Evolutionary conservation across 2,113 vertebrate species (phyloP), one percentile per base, ranked within the genome.

Genomic region (Microcebus murinus): DNA sequence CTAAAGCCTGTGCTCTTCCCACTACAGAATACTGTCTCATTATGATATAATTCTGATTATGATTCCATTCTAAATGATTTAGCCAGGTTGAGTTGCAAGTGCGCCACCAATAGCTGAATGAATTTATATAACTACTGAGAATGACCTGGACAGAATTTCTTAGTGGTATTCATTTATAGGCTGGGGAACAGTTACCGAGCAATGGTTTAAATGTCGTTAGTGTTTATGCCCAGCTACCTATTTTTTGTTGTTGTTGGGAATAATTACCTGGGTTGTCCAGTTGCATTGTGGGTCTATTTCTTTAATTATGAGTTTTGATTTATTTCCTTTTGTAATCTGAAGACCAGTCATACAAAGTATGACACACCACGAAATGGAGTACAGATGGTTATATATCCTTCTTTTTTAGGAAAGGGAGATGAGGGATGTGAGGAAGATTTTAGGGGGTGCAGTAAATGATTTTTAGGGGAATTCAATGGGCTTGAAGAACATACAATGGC

Each of bases 321-420:
- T 80, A 73, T 80, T 92, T 68, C 31, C 82, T 76, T 48, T 94
- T 67, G 81, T 48, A 18, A 95, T 67, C 61, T 74, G 57, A 90
- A 36, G 80, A 77, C 59, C 18, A 95, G 52, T 77, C 52, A 82
- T 39, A 36, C 7, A 80, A 95, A 42, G 27, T 42, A 85, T 12
- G 61, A 63, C 61, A 63, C 25, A 61, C 10, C 25, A 61, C 11
- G 27, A 11, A 63, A 63, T 63, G 25, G 59, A 10, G 61, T 29
- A 63, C 61, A 63, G 61, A 29, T 29, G 23, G 61, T 12, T 29
- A 63, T 29, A 29, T 63, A 63, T 27, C 61, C 61, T 63, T 63
- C 27, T 63, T 63, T 27, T 63, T 12, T 8, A 11, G 10, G 25
- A 63, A 29, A 63, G 61, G 25, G 61, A 63, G 61, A 63, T 63